Evolutionary conservation across 2,888 invertebrate genomes (phyloP).

Genomic region (Philereme vetulata): DNA sequence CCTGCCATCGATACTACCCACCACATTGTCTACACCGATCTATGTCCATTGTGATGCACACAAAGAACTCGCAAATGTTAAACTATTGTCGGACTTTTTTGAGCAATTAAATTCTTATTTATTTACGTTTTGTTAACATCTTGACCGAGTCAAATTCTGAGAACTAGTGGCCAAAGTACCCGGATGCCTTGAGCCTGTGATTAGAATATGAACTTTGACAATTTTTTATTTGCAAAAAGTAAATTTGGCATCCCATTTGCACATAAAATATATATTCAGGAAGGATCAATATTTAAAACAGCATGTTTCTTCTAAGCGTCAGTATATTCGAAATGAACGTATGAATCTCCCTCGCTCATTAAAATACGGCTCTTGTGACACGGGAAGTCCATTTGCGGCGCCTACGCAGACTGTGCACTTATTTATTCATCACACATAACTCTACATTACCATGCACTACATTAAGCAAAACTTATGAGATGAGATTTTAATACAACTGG

Average conservation of each 20-base stretch:
- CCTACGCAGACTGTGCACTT: slow-evolving; percentile 19
- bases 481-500: no score
- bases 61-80: slow-evolving; percentile 20
- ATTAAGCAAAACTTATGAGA: neutral
- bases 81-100: slow-evolving; percentile 20
- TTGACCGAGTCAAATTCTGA: slow-evolving; percentile 5
- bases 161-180: no score
- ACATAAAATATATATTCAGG: no score
- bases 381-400: slow-evolving; percentile 29
- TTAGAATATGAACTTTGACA: no score
- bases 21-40: slow-evolving; percentile 21
- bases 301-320: no score
- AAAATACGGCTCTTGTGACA: slow-evolving; percentile 23
- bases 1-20: slow-evolving; percentile 19
- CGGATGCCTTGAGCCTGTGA: no score
- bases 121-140: slow-evolving; percentile 11
- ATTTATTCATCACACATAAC: slow-evolving; percentile 33
- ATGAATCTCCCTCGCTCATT: slow-evolving; percentile 23
- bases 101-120: slow-evolving; percentile 22
- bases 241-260: no score
- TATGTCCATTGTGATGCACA: slow-evolving; percentile 22
- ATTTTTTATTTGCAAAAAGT: no score
- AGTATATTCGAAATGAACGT: slow-evolving; percentile 2
- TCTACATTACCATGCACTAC: slow-evolving; percentile 13
- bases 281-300: no score